A percentile compares a stretch with the other conserved stretches of the same genome.
These are phyloP conservation scores for Aphaenogaster ashmeadi DNA, from an alignment of 1,140 invertebrate genomes.

Conservation along the genomic window DNA sequence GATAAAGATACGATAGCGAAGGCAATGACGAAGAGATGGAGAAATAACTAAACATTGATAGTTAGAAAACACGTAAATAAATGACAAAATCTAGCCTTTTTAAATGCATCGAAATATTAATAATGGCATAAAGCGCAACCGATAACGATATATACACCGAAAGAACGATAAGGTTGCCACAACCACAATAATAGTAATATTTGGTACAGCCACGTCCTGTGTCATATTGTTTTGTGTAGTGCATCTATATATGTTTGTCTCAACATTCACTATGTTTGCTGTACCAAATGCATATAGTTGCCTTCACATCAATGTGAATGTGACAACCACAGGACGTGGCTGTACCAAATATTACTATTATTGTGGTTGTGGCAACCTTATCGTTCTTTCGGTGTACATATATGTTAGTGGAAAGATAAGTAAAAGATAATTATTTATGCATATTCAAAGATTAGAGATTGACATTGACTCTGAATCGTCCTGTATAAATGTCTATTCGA, in stretches of 20 bases:
- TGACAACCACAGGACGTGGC: too few relatives aligned
- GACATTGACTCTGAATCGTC: not conserved
- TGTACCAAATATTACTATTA: too few relatives aligned
- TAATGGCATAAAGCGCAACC: not conserved
- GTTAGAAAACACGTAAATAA: not conserved
- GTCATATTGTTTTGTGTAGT: too few relatives aligned
- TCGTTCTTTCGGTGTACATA: too few relatives aligned
- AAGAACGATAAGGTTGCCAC: too few relatives aligned
- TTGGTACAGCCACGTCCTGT: too few relatives aligned
- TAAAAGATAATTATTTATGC: not conserved
- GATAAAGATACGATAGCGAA: not conserved
- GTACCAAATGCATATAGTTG: too few relatives aligned
- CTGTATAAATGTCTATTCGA: not conserved
- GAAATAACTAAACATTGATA: not conserved
- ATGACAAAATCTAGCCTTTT: not conserved
- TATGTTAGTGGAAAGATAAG: not conserved
- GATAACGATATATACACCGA: not conserved
- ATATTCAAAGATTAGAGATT: not conserved
- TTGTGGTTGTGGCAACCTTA: too few relatives aligned
- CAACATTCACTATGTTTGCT: too few relatives aligned
- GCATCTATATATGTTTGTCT: too few relatives aligned
- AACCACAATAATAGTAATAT: too few relatives aligned
- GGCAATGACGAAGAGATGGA: not conserved
- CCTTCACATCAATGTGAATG: too few relatives aligned
- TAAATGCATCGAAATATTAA: not conserved